Evolutionary conservation across 2,888 invertebrate species (phyloP), one percentile per base, ranked within the genome.

Genomic region (Stenodema calcarata): DNA sequence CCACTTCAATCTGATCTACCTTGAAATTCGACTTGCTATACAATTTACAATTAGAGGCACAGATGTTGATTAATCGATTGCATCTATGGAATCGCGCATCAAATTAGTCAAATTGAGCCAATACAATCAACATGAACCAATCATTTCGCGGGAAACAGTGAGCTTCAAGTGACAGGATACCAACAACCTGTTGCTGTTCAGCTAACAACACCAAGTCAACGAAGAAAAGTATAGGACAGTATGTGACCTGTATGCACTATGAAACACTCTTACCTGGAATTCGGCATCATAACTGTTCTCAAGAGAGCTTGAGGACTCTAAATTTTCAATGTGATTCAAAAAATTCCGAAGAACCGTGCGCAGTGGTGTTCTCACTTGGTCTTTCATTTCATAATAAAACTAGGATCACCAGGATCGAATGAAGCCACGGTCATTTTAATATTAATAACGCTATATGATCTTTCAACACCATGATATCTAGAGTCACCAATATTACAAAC

Each of bases 261-360:
- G 4, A 7, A 35, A 35, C 7, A 4, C 2, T 35, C 0, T 86
- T 90, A 92, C 92, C 90, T 92, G 91, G 89, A 92, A 92, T 90
- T 92, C 92, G 84, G 90, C 90, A 87, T 92, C 92, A 89, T 92
- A 92, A 69, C 90, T 90, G 88, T 91, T 91, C 87, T 91, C 90
- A 44, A 90, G 91, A 80, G 90, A 90, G 87, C 90, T 90, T 78
- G 91, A 90, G 27, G 90, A 89, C 89, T 92, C 92, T 88, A 92
- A 90, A 88, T 90, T 91, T 88, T 92, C 92, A 87, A 92, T 91
- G 89, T 92, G 91, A 89, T 92, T 92, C 42, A 92, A 90, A 89
- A 92, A 92, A 90, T 92, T 92, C 89, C 91, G 90, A 82, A 92
- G 90, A 87, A 92, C 90, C 87, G 91, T 91, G 89, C 91, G 90